These are phyloP conservation scores for Caenorhabditis panamensis DNA, from an alignment of 2,888 invertebrate species.

Conservation along the genomic window DNA sequence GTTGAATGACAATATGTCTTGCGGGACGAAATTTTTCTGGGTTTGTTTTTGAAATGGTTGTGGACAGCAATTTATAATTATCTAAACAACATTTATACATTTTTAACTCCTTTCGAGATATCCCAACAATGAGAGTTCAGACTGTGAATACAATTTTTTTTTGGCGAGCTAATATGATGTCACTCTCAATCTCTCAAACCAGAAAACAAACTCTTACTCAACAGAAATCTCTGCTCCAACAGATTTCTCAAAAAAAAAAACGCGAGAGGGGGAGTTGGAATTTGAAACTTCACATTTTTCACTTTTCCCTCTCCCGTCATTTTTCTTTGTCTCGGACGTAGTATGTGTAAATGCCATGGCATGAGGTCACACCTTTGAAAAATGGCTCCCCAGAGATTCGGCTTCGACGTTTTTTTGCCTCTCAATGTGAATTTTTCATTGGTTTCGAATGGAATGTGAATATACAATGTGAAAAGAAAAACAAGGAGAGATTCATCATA, in stretches of 20 bases:
- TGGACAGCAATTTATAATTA: too few species aligned
- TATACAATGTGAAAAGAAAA: slow-evolving; percentile 5
- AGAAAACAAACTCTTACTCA: background rate
- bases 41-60: too few species aligned
- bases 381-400: slow-evolving; percentile 28
- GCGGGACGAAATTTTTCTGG: background rate
- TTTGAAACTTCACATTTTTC: slow-evolving; percentile 37
- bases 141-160: too few species aligned
- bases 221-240: slow-evolving; percentile 11
- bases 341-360: slow-evolving; percentile 19
- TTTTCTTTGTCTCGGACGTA: slow-evolving; percentile 37
- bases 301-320: slow-evolving; percentile 21
- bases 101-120: too few species aligned
- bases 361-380: slow-evolving; percentile 49
- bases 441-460: slow-evolving; percentile 12
- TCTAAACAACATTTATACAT: too few species aligned
- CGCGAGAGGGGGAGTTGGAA: slow-evolving; percentile 22
- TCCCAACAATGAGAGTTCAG: too few species aligned
- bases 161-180: background rate
- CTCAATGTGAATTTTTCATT: slow-evolving; percentile 1
- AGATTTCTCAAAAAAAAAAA: background rate
- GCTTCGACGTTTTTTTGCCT: background rate
- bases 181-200: background rate
- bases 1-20: slow-evolving; percentile 27
- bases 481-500: slow-evolving; percentile 45